Base-by-base conservation (phyloP, 2,888 invertebrate species). In the Idaea aversata region DNA sequence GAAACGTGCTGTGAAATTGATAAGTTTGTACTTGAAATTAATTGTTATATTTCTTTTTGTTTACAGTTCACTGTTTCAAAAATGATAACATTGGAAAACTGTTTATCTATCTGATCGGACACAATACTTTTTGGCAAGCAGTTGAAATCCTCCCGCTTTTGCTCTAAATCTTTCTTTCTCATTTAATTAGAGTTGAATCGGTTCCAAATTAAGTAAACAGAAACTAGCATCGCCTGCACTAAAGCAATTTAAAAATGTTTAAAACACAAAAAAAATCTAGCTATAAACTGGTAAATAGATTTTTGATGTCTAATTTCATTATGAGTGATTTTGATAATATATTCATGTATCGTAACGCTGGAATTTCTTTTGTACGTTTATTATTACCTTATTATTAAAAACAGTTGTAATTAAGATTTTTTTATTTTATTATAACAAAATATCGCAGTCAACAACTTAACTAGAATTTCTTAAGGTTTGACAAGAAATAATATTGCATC, bases 1-100 rank as follows among this genome's bases (percentile, higher is more conserved):
- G 91, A 91, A 91, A 91, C 86, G 82, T 86, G 88, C 87, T 84
- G 83, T 85, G 86, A 82, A 84, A 85, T 82, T 86, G 84, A 85
- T 86, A 85, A 85, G 82, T 83, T 84, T 79, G 74, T 77, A 73
- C 74, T 76, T 70, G 69, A 72, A 71, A 75, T 76, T 70, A 72
- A 72, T 68, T 70, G 72, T 72, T 72, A 67, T 67, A 65, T 68
- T 69, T 70, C 71, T 72, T 74, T 70, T 72, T 69, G 69, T 63
- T 60, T 63, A 63, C 68, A 69, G 66, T 68, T 64, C 65, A 67
- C 35, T 68, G 65, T 65, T 64, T 65, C 64, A 65, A 60, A 57
- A 66, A 63, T 65, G 73, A 73, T 73, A 73, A 68, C 65, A 68
- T 64, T 65, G 61, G 10, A 63, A 25, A 25, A 61, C 62, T 15